Conservation (phyloP, 64 coral and sea anemone genomes). For the Montipora cactus region DNA sequence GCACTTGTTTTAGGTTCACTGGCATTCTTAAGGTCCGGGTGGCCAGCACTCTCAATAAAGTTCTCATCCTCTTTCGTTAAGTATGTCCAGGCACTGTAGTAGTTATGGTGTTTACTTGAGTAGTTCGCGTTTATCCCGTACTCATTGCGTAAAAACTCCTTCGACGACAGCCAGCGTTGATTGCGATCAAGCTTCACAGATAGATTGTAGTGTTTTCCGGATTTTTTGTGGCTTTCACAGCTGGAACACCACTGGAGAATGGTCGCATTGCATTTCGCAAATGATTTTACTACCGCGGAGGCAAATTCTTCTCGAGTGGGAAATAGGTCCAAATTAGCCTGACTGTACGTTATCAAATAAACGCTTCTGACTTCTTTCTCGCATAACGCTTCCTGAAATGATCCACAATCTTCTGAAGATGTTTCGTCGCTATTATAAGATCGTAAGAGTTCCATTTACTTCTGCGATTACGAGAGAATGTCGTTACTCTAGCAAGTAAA, state of each 20-base stretch:
- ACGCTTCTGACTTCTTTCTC: background rate
- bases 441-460: slow-evolving; percentile 35
- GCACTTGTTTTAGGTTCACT: too few relatives aligned
- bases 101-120: slow-evolving; percentile 41
- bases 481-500: slow-evolving; percentile 25
- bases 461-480: slow-evolving; percentile 19
- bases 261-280: slow-evolving; percentile 16
- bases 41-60: slow-evolving; percentile 14
- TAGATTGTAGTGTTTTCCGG: slow-evolving; percentile 10
- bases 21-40: background rate
- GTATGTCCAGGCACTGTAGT: slow-evolving; percentile 61
- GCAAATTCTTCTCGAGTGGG: slow-evolving; percentile 38
- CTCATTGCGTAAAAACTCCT: slow-evolving; percentile 12
- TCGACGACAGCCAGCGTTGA: slow-evolving; percentile 27
- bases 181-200: slow-evolving; percentile 4
- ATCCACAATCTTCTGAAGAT: slow-evolving; percentile 17
- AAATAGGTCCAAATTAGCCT: background rate
- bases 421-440: slow-evolving; percentile 42
- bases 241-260: slow-evolving; percentile 49
- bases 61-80: slow-evolving; percentile 50
- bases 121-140: slow-evolving; percentile 35
- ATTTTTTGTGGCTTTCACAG: slow-evolving; percentile 20
- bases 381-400: background rate
- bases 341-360: slow-evolving; percentile 40
- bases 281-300: slow-evolving; percentile 21